Percentiles rank a stretch among this genome's conserved stretches.
phyloP scores from a whole-genome alignment of 2,113 vertebrate genomes.

The Electrona antarctica region DNA sequence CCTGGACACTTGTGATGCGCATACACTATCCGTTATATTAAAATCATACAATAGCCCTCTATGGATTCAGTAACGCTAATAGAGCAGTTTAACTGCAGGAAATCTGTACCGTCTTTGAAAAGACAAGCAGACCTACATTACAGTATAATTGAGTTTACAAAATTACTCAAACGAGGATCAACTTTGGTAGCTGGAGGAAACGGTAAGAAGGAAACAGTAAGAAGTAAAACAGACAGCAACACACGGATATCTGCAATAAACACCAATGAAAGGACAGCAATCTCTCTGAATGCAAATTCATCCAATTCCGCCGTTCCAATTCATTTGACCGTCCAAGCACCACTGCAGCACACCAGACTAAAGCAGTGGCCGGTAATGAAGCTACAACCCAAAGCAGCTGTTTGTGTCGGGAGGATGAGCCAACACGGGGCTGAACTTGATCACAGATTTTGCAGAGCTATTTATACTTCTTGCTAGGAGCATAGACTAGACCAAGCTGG shows the following conservation, averaged over 20 bases:
- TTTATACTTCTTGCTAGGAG: constrained; percentile 58
- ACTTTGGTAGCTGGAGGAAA: too few species aligned
- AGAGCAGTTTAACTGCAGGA: not conserved
- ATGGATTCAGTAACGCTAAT: not conserved
- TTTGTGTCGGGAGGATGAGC: constrained; percentile 49
- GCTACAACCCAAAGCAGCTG: constrained; percentile 50
- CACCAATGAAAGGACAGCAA: not conserved
- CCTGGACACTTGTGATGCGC: too few species aligned
- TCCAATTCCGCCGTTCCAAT: not conserved
- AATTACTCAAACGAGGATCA: not conserved
- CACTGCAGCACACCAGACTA: not conserved
- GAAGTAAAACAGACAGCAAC: not conserved
- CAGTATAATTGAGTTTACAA: not conserved
- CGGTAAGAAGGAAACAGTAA: not conserved
- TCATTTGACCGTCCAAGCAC: not conserved
- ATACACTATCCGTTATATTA: too few species aligned
- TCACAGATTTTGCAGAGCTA: constrained; percentile 56
- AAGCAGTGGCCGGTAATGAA: constrained; percentile 46
- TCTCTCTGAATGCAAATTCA: not conserved
- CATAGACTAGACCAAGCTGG: constrained; percentile 21
- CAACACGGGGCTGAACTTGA: constrained; percentile 53
- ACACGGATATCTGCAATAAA: not conserved
- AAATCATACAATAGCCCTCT: too few species aligned
- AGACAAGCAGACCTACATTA: not conserved
- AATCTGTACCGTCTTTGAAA: not conserved